Evolutionary conservation across 2,888 invertebrate genomes (phyloP).

Genomic region (Tupiocoris notatus): DNA sequence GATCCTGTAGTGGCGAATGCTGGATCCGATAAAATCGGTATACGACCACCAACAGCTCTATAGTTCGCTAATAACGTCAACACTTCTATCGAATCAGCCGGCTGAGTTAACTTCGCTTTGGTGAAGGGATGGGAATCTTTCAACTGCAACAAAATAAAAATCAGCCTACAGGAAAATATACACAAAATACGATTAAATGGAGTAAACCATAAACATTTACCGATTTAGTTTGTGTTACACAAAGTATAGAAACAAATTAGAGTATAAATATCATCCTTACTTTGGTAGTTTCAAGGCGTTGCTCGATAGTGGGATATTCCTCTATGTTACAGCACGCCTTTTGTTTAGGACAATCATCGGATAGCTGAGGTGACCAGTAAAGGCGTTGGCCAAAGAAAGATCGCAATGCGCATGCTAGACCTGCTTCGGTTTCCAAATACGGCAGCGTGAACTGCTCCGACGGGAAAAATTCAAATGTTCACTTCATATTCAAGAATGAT

Average conservation of each 20-base stretch:
- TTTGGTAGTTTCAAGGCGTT: slow-evolving; percentile 40
- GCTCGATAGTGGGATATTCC: slow-evolving; percentile 21
- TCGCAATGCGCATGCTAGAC: slow-evolving; percentile 71
- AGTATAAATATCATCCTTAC: slow-evolving; percentile 8
- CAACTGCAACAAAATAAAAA: slow-evolving; percentile 41
- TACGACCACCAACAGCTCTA: slow-evolving; percentile 77
- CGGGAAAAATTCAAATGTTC: no score
- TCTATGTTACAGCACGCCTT: slow-evolving; percentile 19
- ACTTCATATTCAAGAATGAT: no score
- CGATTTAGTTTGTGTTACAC: neutral
- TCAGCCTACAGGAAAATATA: neutral
- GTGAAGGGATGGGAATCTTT: slow-evolving; percentile 68
- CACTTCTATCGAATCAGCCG: slow-evolving; percentile 64
- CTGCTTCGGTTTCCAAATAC: slow-evolving; percentile 80
- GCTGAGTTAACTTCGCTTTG: slow-evolving; percentile 65
- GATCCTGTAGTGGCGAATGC: neutral
- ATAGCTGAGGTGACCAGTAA: slow-evolving; percentile 67
- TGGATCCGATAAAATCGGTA: slow-evolving; percentile 50
- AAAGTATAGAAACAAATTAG: neutral
- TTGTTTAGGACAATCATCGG: slow-evolving; percentile 52
- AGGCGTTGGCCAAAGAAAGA: slow-evolving; percentile 71
- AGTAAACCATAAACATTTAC: neutral
- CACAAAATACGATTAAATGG: neutral
- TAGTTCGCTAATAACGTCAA: slow-evolving; percentile 78
- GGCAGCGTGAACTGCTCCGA: slow-evolving; percentile 73